Evolutionary conservation across 2,797 vertebrate species (phyloP).

Genomic region (Iguana delicatissima): DNA sequence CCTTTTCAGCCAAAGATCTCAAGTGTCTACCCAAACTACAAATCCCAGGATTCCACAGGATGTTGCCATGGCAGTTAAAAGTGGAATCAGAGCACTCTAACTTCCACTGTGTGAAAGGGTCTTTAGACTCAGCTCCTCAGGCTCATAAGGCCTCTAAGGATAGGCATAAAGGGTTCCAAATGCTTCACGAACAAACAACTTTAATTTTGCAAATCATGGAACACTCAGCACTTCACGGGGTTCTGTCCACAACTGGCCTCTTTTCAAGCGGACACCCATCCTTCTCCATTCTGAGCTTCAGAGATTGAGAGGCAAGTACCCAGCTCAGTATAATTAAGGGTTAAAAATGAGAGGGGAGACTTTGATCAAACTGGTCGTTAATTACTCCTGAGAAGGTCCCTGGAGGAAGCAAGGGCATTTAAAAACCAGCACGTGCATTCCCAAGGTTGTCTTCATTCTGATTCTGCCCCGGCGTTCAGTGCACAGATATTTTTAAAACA

Average conservation of each 20-base stretch:
- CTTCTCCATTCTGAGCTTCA: background rate
- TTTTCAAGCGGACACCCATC: background rate
- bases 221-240: background rate
- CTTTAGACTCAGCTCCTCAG: background rate
- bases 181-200: background rate
- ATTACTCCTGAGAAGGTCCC: background rate
- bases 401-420: background rate
- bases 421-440: background rate
- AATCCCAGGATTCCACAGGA: too few relatives aligned
- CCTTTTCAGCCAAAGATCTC: too few relatives aligned
- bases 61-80: too few relatives aligned
- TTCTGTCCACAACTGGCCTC: too few relatives aligned
- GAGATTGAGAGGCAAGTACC: background rate
- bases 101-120: too few relatives aligned
- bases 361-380: background rate
- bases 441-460: background rate
- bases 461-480: background rate
- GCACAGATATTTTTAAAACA: background rate
- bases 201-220: too few relatives aligned
- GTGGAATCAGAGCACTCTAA: too few relatives aligned
- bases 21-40: too few relatives aligned
- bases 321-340: background rate
- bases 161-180: too few relatives aligned
- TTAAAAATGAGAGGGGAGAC: background rate
- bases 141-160: fast-evolving